phyloP scores from a whole-genome alignment of 2,888 invertebrate species.

The Eilema caniola region DNA sequence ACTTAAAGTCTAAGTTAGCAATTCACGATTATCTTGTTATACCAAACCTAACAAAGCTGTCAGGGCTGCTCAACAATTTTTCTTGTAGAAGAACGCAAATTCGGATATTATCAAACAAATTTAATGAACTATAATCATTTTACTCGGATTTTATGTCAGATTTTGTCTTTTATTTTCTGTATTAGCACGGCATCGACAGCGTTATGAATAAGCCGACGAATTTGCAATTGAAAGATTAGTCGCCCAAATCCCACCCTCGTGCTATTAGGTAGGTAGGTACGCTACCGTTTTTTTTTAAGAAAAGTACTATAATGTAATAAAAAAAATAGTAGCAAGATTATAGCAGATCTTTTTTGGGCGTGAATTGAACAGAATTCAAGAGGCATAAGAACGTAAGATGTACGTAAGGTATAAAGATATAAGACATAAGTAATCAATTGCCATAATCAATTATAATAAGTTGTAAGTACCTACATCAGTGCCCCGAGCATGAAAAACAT shows the following conservation, averaged over 20 bases:
- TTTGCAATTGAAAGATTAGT: neutral
- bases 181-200: neutral
- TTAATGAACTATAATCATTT: neutral
- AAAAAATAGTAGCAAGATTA: too few species aligned
- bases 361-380: too few species aligned
- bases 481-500: too few species aligned
- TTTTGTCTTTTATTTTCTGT: neutral
- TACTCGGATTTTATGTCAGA: neutral
- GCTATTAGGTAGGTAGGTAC: neutral
- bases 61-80: slow-evolving; percentile 4
- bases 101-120: neutral
- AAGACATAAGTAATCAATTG: too few species aligned
- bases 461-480: too few species aligned
- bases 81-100: neutral
- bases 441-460: too few species aligned
- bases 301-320: too few species aligned
- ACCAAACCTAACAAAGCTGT: neutral
- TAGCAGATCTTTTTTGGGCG: too few species aligned
- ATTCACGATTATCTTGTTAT: neutral
- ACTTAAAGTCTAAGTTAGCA: neutral
- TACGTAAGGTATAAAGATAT: too few species aligned
- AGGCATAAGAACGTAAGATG: too few species aligned
- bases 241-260: neutral
- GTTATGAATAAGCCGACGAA: neutral
- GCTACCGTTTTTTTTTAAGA: too few species aligned